These are phyloP conservation scores for Nymphalis polychloros DNA, from an alignment of 2,888 invertebrate genomes.

Conservation along the genomic window DNA sequence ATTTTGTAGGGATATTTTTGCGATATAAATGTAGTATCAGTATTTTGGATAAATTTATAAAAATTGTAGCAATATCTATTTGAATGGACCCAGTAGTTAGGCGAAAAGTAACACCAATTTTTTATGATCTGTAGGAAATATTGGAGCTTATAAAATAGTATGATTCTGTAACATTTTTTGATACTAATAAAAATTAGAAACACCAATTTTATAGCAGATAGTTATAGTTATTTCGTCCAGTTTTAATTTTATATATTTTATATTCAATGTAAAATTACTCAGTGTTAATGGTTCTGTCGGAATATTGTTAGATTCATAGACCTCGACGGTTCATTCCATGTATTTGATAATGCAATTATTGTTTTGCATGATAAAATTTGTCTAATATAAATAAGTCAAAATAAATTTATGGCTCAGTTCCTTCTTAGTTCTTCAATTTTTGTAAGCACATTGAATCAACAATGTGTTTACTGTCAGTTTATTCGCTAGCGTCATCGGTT, in stretches of 20 bases:
- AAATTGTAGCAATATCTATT: constrained; percentile 60
- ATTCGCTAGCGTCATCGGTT: too few species aligned
- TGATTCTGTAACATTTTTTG: constrained; percentile 26
- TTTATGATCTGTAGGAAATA: constrained; percentile 54
- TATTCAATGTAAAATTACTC: constrained; percentile 5
- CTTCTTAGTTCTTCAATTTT: too few species aligned
- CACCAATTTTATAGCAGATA: constrained; percentile 46
- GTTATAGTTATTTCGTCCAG: constrained; percentile 70
- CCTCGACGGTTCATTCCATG: not conserved
- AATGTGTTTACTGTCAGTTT: too few species aligned
- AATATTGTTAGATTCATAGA: not conserved
- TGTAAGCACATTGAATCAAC: too few species aligned
- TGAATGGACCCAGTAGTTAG: constrained; percentile 73
- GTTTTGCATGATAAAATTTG: not conserved
- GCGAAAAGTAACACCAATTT: constrained; percentile 73
- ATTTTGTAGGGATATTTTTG: constrained; percentile 76
- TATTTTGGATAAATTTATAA: constrained; percentile 74
- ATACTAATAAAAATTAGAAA: constrained; percentile 26
- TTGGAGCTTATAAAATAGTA: constrained; percentile 68
- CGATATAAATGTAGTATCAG: constrained; percentile 67
- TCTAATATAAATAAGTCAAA: not conserved
- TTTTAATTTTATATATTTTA: constrained; percentile 34
- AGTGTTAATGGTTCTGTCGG: not conserved
- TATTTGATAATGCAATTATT: not conserved
- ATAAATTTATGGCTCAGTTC: not conserved